phyloP scores from a whole-genome alignment of 2,113 vertebrate genomes.

The Prietella phreatophila region DNA sequence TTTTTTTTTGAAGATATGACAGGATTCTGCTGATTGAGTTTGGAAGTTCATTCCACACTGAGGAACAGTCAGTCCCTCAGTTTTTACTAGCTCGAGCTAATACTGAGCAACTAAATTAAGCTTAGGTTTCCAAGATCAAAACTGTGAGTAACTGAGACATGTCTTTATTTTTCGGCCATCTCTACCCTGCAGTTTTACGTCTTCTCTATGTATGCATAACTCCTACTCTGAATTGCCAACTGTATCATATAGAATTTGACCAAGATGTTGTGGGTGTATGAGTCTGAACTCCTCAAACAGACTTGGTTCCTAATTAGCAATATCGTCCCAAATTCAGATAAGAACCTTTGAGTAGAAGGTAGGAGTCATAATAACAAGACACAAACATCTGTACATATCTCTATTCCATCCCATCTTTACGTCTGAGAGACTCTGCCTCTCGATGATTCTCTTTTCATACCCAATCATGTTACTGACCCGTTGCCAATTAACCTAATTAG shows the following conservation, averaged over 20 bases:
- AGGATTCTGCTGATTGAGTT: no score
- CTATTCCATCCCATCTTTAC: no score
- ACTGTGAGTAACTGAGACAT: not conserved
- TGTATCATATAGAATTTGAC: not conserved
- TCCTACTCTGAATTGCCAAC: not conserved
- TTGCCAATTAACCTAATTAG: no score
- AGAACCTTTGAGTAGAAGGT: not conserved
- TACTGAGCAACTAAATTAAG: not conserved
- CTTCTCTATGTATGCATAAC: not conserved
- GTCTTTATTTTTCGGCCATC: not conserved
- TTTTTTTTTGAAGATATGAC: no score
- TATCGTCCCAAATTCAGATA: not conserved
- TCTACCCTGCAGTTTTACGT: not conserved
- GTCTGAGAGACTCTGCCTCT: no score
- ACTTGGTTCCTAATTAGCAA: not conserved
- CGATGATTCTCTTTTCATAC: no score
- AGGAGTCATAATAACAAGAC: not conserved
- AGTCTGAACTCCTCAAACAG: not conserved
- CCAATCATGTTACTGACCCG: no score
- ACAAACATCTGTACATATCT: not conserved
- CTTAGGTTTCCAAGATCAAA: not conserved
- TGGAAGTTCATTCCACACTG: no score
- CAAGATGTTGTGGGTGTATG: not conserved
- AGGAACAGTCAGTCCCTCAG: no score
- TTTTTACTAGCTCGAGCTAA: not conserved